A percentile compares a stretch with the other conserved stretches of the same genome.
Conservation (phyloP, 2,888 invertebrate genomes). For the Phalera bucephala region DNA sequence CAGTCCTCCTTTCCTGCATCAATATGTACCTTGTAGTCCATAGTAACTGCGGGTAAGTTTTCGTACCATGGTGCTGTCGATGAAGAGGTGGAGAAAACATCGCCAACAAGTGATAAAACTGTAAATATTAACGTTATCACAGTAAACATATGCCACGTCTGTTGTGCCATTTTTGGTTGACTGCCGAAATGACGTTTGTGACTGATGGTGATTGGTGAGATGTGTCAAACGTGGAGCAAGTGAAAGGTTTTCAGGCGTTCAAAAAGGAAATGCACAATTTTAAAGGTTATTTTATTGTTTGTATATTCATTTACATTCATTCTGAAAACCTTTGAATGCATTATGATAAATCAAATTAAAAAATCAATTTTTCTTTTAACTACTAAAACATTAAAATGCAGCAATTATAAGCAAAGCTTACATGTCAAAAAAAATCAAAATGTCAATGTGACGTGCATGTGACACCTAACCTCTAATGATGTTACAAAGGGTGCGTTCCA, state of each 20-base stretch:
- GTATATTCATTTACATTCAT: too few relatives aligned
- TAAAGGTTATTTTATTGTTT: too few relatives aligned
- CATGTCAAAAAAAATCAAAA: too few relatives aligned
- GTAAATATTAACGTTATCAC: conserved; percentile 73
- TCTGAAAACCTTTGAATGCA: too few relatives aligned
- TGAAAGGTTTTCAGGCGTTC: conserved; percentile 7
- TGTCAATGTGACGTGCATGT: too few relatives aligned
- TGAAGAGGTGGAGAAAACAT: conserved; percentile 57
- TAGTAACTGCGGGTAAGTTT: conserved; percentile 94
- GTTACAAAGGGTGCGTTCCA: too few relatives aligned
- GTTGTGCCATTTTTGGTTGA: conserved; percentile 68
- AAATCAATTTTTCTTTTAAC: too few relatives aligned
- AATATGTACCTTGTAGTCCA: conserved; percentile 97
- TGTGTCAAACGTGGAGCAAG: conserved; percentile 8
- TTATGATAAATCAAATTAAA: too few relatives aligned
- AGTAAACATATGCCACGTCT: conserved; percentile 80
- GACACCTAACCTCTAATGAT: too few relatives aligned
- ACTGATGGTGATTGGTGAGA: conserved; percentile 17
- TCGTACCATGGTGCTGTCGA: conserved; percentile 91
- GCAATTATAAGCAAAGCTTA: too few relatives aligned
- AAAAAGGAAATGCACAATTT: too few relatives aligned
- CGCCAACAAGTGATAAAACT: conserved; percentile 73
- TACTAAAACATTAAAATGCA: too few relatives aligned
- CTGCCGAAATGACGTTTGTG: conserved; percentile 12
- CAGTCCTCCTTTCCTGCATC: conserved; percentile 97